Base-by-base conservation (phyloP, 2,797 vertebrate genomes). In the Buceros bicornis region DNA sequence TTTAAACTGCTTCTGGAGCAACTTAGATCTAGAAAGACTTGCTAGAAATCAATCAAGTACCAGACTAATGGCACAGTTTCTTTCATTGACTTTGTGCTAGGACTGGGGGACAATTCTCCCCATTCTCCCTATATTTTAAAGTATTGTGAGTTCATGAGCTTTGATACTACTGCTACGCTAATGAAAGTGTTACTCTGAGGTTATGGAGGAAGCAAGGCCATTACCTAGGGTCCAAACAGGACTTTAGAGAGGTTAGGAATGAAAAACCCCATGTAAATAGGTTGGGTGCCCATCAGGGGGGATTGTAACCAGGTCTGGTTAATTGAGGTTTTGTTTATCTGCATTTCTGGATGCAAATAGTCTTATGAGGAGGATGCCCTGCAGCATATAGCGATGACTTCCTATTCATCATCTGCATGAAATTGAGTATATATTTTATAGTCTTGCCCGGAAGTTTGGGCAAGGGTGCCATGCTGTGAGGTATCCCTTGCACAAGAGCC, bases 271-370 rank as follows among this genome's bases (percentile, higher is more conserved):
- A 0, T 51, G 28, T 33, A 83, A 91, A 88, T 54, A 83, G 15
- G 8, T 42, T 77, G 70, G 86, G 25, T 72, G 43, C 58, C 91
- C 69, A 48, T 33, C 6, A 37, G 89, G 87, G 86, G 33, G 69
- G 58, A 92, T 96, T 93, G 82, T 92, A 93, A 87, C 45, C 8
- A 53, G 53, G 80, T 83, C 47, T 88, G 61, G 24, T 72, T 95
- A 93, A 93, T 69, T 82, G 71, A 93, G 51, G 53, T 81, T 93
- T 82, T 86, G 57, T 91, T 94, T 96, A 88, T 93, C 82, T 91
- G 21, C 43, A 54, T 25, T 83, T 92, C 71, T 85, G 71, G 60
- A 77, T 89, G 73, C 71, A 91, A 90, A 89, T 70, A 82, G 24
- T 25, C 61, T 78, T 50, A 57, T 37, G 37, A 93, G 43, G 54